These are phyloP conservation scores for Escarpia spicata DNA, from an alignment of 2,888 invertebrate species.

Conservation along the genomic window DNA sequence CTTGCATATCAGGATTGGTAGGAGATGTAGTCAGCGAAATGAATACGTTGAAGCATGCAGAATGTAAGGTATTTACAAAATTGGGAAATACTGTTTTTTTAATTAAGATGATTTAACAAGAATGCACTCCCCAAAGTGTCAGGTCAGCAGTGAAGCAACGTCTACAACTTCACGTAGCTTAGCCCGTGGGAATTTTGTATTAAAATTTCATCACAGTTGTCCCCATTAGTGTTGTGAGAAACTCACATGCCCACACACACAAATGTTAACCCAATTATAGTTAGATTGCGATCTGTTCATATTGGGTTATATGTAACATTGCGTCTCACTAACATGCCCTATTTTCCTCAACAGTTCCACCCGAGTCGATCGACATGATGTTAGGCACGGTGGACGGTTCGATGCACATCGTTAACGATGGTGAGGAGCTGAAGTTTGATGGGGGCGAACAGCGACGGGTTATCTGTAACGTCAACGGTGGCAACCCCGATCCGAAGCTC, in stretches of 20 bases:
- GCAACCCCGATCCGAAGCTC: slow-evolving; percentile 38
- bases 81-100: too few species aligned
- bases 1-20: background rate
- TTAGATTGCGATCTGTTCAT: background rate
- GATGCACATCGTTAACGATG: background rate
- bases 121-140: too few species aligned
- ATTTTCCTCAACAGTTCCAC: background rate
- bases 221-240: too few species aligned
- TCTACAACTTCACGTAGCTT: too few species aligned
- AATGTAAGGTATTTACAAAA: too few species aligned
- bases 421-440: slow-evolving; percentile 31
- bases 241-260: too few species aligned
- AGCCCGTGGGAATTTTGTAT: too few species aligned
- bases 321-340: background rate
- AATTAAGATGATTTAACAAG: too few species aligned
- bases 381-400: background rate
- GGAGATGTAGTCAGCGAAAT: background rate
- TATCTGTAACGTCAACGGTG: slow-evolving; percentile 38
- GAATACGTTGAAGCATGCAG: background rate
- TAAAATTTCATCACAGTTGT: background rate
- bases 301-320: background rate
- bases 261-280: too few species aligned
- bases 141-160: too few species aligned
- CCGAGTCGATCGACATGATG: background rate
- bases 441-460: slow-evolving; percentile 34